These are phyloP conservation scores for Mesaphorura yosii DNA, from an alignment of 1,140 invertebrate genomes.

Conservation along the genomic window DNA sequence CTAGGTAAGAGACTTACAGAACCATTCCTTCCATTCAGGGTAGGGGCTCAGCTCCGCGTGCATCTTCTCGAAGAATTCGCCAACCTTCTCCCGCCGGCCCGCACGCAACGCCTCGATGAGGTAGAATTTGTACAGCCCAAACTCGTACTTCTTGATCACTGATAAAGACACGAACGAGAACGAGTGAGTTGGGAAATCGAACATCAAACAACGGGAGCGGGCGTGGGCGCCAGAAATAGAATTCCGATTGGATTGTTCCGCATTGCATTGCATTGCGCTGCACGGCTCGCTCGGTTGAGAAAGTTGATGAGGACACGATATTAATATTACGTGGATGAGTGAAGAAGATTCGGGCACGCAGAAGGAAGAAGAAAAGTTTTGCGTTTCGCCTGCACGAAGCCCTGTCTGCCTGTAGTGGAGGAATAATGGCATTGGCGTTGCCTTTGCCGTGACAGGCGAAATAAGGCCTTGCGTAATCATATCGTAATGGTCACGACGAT, in stretches of 20 bases:
- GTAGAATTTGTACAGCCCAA: slow-evolving; percentile 31
- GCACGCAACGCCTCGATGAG: slow-evolving; percentile 26
- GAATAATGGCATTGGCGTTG: too few relatives aligned
- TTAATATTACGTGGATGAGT: not conserved
- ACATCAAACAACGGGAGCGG: not conserved
- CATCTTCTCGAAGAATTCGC: slow-evolving; percentile 32
- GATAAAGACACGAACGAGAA: not conserved
- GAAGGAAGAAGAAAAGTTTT: too few relatives aligned
- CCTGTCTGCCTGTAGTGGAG: too few relatives aligned
- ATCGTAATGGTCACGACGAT: too few relatives aligned
- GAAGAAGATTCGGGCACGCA: not conserved
- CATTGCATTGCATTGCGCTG: too few relatives aligned
- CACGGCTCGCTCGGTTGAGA: not conserved
- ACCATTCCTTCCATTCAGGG: slow-evolving; percentile 31
- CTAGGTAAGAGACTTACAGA: slow-evolving; percentile 18
- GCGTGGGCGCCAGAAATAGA: not conserved
- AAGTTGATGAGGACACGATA: not conserved
- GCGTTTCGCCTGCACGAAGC: too few relatives aligned
- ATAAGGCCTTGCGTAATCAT: too few relatives aligned
- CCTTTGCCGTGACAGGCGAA: too few relatives aligned
- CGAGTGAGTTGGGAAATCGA: not conserved
- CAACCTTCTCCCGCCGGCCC: slow-evolving; percentile 26
- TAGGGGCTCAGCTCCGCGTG: slow-evolving; percentile 21
- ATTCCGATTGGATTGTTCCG: not conserved
- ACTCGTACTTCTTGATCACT: slow-evolving; percentile 32